phyloP scores from a whole-genome alignment of 1,140 invertebrate genomes.

The Penaeus indicus region DNA sequence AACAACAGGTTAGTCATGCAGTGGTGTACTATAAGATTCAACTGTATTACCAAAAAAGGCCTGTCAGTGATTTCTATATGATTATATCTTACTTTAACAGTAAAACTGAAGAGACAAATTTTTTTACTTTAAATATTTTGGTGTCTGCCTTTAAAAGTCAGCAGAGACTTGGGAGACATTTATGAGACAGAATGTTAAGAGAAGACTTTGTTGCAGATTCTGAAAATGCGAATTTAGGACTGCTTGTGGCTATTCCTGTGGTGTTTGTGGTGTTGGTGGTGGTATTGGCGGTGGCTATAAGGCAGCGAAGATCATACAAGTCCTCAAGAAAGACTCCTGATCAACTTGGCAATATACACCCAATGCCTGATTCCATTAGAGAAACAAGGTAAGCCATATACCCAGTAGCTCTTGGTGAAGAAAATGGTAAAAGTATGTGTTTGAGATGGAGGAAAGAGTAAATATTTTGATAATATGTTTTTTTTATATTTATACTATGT shows the following conservation, averaged over 20 bases:
- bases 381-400: slow-evolving; percentile 76
- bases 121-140: background rate
- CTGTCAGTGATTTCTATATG: no score
- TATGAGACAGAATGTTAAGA: no score
- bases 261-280: slow-evolving; percentile 71
- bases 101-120: slow-evolving; percentile 68
- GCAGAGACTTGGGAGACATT: no score
- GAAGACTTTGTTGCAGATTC: slow-evolving; percentile 40
- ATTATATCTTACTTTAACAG: slow-evolving; percentile 70
- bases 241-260: slow-evolving; percentile 75
- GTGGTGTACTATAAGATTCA: no score
- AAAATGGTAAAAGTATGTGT: background rate
- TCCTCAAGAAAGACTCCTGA: slow-evolving; percentile 78
- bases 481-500: slow-evolving; percentile 43
- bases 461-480: background rate
- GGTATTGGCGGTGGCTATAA: slow-evolving; percentile 67
- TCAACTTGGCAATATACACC: slow-evolving; percentile 78
- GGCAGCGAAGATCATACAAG: slow-evolving; percentile 71
- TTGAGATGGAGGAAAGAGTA: slow-evolving; percentile 47
- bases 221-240: slow-evolving; percentile 67
- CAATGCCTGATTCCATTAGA: slow-evolving; percentile 83
- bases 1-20: slow-evolving; percentile 69
- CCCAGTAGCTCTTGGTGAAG: no score
- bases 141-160: background rate
- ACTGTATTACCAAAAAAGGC: no score